Base-by-base conservation (phyloP, 1,140 invertebrate genomes). In the Sycobia sp. region DNA sequence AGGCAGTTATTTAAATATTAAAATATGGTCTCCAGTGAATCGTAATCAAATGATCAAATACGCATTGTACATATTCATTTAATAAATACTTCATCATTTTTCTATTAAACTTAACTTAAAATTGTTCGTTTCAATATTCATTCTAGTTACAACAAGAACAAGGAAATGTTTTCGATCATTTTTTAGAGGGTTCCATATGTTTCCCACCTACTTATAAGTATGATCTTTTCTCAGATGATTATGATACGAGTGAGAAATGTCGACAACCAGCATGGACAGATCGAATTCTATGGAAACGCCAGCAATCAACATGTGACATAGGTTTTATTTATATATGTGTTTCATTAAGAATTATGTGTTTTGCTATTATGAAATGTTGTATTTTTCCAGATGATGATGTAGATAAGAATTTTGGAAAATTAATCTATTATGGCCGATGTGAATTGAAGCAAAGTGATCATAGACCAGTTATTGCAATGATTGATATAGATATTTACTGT, bases 121-220 rank as follows among this genome's bases (percentile, higher is more conserved):
- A n/a, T n/a, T n/a, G n/a, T n/a, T n/a, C n/a, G n/a, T n/a, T n/a
- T n/a, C n/a, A n/a, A n/a, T n/a, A n/a, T n/a, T n/a, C n/a, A 20
- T 65, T 63, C 43, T 63, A 86, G 80, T 85, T 89, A 70, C 91
- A 94, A 78, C 90, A 92, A 78, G 85, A 87, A 25, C 86, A 88
- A 55, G 91, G 90, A 38, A 89, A 96, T 83, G 91, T 94, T n/a
- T 99, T 99, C 74, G 89, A 91, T 75, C 93, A 95, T 72, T 99
- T 96, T 76, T 85, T 89, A 53, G 98, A 99, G 85, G 97, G 95
- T 1, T 87, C 89, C 25, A 91, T 98, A 18, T 90, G 86, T 50
- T 99, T 99, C 82, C 84, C 93, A 20, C 98, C 98, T 2, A 99
- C 97, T 0, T 99, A 99, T 76, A 99, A 99, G 79, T 99, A 99